Percentiles rank a stretch among this genome's conserved stretches.
Conservation (phyloP, 2,888 invertebrate genomes). For the Plutella xylostella region DNA sequence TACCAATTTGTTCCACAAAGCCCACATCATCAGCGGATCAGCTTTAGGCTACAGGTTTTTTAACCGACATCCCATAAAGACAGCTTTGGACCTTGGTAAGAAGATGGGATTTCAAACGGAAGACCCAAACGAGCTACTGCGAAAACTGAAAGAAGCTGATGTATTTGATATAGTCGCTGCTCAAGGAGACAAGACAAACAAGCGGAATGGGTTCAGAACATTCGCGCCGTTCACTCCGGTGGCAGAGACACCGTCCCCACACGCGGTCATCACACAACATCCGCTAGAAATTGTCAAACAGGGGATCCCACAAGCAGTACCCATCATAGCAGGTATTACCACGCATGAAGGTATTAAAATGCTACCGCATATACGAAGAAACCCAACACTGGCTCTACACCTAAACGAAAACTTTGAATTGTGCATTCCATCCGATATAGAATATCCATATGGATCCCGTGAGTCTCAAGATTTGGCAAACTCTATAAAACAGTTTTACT, state of each 20-base stretch:
- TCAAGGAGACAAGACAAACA: slow-evolving; percentile 16
- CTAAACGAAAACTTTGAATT: slow-evolving; percentile 23
- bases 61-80: slow-evolving; percentile 18
- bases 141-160: slow-evolving; percentile 18
- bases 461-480: slow-evolving; percentile 20
- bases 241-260: slow-evolving; percentile 31
- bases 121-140: slow-evolving; percentile 15
- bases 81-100: slow-evolving; percentile 19
- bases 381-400: slow-evolving; percentile 14
- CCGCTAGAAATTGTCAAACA: slow-evolving; percentile 30
- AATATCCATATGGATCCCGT: slow-evolving; percentile 22
- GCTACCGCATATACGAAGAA: slow-evolving; percentile 14
- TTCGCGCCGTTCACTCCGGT: slow-evolving; percentile 34
- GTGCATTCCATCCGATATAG: slow-evolving; percentile 26
- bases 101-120: slow-evolving; percentile 18
- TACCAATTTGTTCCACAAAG: slow-evolving; percentile 23
- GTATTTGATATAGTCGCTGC: slow-evolving; percentile 23
- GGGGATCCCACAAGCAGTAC: slow-evolving; percentile 33
- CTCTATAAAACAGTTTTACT: slow-evolving; percentile 25
- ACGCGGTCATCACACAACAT: slow-evolving; percentile 31
- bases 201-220: slow-evolving; percentile 19
- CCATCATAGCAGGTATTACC: slow-evolving; percentile 40
- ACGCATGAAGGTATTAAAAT: slow-evolving; percentile 34
- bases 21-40: slow-evolving; percentile 25
- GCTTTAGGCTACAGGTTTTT: slow-evolving; percentile 24